Conservation (phyloP, 2,113 vertebrate genomes). For the Vombatus ursinus region DNA sequence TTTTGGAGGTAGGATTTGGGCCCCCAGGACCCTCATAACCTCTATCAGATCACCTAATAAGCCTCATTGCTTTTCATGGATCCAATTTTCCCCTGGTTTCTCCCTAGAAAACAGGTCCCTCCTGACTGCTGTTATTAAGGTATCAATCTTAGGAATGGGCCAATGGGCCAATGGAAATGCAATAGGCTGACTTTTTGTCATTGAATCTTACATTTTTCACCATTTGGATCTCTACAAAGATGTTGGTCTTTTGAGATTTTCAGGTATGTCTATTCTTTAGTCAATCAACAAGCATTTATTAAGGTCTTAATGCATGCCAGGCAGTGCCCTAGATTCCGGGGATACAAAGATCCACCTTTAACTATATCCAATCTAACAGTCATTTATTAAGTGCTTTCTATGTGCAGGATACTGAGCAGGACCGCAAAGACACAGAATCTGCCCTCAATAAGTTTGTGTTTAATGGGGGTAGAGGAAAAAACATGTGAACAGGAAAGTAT, state of each 20-base stretch:
- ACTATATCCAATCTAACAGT: neutral
- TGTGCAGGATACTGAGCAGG: neutral
- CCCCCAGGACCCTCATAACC: neutral
- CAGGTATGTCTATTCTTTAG: neutral
- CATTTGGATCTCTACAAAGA: neutral
- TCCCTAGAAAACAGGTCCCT: neutral
- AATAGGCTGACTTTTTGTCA: neutral
- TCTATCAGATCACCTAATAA: neutral
- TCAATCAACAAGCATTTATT: neutral
- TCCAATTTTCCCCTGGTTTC: neutral
- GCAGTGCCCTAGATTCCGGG: neutral
- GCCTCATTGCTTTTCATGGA: neutral
- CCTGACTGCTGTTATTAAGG: neutral
- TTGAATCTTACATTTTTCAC: neutral
- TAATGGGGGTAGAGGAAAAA: neutral
- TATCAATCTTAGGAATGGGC: neutral
- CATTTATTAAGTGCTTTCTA: neutral
- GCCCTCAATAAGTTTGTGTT: neutral
- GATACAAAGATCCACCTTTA: neutral
- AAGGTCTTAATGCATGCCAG: neutral
- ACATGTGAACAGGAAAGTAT: neutral
- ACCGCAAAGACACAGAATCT: neutral
- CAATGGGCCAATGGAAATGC: neutral
- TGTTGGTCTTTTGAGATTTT: neutral
- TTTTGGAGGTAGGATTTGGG: neutral